Base-by-base conservation (phyloP, 1,140 invertebrate species). In the Drosophila eugracilis region DNA sequence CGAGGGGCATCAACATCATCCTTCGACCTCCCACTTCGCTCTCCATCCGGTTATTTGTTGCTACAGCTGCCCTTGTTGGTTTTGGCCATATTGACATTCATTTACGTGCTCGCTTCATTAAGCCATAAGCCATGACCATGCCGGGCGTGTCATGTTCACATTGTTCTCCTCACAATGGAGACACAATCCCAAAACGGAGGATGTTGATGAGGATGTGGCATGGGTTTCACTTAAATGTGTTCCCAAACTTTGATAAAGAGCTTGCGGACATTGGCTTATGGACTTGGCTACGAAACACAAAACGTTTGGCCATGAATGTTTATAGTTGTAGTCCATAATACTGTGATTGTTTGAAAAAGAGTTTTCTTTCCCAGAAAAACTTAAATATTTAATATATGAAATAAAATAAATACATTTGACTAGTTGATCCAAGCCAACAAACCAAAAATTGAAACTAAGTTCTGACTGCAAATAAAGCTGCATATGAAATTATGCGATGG, bases 51-150 rank as follows among this genome's bases (percentile, higher is more conserved):
- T 26, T 47, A 28, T 45, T 45, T 47, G 44, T 47, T 28, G 44
- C 24, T 9, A n/a, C 44, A 28, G 44, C 44, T 28, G 15, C 36
- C 57, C 32, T 42, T 57, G 44, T 45, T 73, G 48, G 26, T 50
- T 81, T 42, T 71, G 44, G 24, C 60, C 66, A 60, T 69, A 62
- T 55, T 69, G 62, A 49, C 76, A 65, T 60, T 53, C 81, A 80
- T 76, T 81, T 75, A 76, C 63, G 71, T 74, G 48, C 57, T 58
- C 83, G 81, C 81, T 85, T 85, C 81, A 85, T 85, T 85, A 74
- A 86, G 76, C 81, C 77, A 74, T 83, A 78, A 78, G 53, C 78
- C 62, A 70, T 65, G 72, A 24, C 72, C 65, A 58, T 50, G 32
- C 42, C 53, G 48, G 62, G 24, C 49, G 44, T 52, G 52, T 57